Conservation (phyloP, 30 jellyfish, hydroid and myxozoan species). For the Turritopsis dohrnii region DNA sequence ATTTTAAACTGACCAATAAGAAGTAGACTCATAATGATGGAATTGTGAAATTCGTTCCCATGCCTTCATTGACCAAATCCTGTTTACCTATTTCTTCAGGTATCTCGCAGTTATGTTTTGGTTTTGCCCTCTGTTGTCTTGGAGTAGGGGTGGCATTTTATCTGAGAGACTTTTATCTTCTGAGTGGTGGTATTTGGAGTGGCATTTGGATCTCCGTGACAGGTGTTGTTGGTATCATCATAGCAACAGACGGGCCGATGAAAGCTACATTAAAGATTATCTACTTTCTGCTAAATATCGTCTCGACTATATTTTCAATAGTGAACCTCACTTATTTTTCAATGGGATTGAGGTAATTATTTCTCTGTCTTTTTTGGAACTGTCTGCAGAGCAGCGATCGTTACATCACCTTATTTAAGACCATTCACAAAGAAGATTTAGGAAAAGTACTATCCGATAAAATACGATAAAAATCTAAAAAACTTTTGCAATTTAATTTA, state of each 20-base stretch:
- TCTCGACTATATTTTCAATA: background rate
- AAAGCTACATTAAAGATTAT: background rate
- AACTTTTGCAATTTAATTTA: no score
- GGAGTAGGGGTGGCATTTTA: background rate
- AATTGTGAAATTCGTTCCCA: no score
- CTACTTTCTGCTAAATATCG: background rate
- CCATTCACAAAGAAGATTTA: no score
- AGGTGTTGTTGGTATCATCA: conserved; percentile 4
- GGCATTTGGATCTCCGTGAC: conserved; percentile 7
- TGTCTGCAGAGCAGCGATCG: background rate
- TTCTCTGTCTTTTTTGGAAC: background rate
- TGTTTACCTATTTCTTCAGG: background rate
- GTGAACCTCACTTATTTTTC: background rate
- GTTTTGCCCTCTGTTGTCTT: background rate
- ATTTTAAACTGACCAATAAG: background rate
- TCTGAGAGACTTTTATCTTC: background rate
- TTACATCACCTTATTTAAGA: no score
- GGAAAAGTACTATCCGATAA: no score
- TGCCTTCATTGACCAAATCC: no score
- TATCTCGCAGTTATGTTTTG: conserved; percentile 1
- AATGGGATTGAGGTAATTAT: background rate
- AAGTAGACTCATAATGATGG: no score
- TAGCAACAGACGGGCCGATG: background rate
- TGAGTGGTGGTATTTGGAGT: conserved; percentile 17
- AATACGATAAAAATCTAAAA: no score